A percentile compares a stretch with the other conserved stretches of the same genome.
phyloP scores from a whole-genome alignment of 2,797 vertebrate genomes.

The Austrolebias charrua region DNA sequence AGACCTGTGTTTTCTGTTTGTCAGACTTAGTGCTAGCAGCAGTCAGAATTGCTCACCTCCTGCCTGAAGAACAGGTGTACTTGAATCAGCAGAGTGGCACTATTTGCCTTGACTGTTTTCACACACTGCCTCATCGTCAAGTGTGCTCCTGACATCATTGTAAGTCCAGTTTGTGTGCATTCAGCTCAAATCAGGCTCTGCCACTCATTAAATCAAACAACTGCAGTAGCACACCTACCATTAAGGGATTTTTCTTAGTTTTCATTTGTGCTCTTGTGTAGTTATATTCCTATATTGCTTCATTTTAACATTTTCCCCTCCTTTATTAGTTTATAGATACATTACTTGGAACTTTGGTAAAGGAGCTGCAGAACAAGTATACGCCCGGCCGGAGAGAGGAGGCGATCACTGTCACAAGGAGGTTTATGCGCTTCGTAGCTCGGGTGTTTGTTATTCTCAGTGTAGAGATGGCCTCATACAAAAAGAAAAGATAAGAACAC shows the following conservation, averaged over 20 bases:
- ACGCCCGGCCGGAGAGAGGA: conserved; percentile 94
- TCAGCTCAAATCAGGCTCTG: not conserved
- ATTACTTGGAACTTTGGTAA: conserved; percentile 93
- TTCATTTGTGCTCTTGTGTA: too few relatives aligned
- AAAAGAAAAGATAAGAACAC: conserved; percentile 94
- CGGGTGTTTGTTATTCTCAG: conserved; percentile 99
- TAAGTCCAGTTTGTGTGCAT: conserved; percentile 68
- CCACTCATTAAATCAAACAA: too few relatives aligned
- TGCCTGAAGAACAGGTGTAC: conserved; percentile 98
- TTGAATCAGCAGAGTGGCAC: conserved; percentile 98
- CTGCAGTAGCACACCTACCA: too few relatives aligned
- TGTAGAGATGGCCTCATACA: conserved; percentile 99
- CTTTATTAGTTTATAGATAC: conserved; percentile 93
- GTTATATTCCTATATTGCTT: not conserved
- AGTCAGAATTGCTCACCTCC: conserved; percentile 95
- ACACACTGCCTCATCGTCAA: conserved; percentile 99
- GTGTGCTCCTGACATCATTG: conserved; percentile 97
- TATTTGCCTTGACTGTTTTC: conserved; percentile 97
- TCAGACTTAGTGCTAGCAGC: conserved; percentile 97
- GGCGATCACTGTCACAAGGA: conserved; percentile 91
- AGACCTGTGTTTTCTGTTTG: conserved; percentile 11
- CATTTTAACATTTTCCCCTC: not conserved
- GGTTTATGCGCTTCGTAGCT: conserved; percentile 95
- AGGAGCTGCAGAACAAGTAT: conserved; percentile 98
- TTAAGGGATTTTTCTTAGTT: too few relatives aligned